These are phyloP conservation scores for Agonum fuliginosum DNA, from an alignment of 2,888 invertebrate species.

Conservation along the genomic window DNA sequence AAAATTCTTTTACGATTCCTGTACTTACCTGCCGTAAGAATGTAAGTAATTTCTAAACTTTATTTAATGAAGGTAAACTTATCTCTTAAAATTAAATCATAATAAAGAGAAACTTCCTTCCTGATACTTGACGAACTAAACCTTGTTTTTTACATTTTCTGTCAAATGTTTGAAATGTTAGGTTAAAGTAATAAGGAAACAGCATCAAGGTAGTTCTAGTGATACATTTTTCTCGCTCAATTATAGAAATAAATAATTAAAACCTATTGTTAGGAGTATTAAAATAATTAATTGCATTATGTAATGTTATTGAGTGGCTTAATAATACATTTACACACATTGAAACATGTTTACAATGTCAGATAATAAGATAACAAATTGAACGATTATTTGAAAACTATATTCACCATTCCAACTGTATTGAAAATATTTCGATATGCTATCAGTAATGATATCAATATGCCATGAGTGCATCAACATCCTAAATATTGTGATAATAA, in stretches of 20 bases:
- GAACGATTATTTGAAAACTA: not conserved
- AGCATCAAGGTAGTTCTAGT: not conserved
- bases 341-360: not conserved
- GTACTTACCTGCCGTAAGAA: too few species aligned
- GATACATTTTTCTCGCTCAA: constrained; percentile 1
- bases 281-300: not conserved
- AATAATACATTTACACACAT: not conserved
- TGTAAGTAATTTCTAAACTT: not conserved
- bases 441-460: not conserved
- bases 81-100: not conserved
- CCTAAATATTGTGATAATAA: too few species aligned
- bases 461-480: not conserved
- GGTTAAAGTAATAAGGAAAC: constrained; percentile 12
- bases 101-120: too few species aligned
- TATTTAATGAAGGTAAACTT: not conserved
- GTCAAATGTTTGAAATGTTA: constrained; percentile 3
- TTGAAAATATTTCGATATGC: not conserved
- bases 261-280: not conserved
- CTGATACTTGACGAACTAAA: not conserved
- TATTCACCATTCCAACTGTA: not conserved
- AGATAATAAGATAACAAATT: not conserved
- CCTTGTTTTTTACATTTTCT: constrained; percentile 1
- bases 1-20: too few species aligned
- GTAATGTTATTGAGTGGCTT: not conserved
- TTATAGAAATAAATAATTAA: not conserved